Evolutionary conservation across 2,888 invertebrate genomes (phyloP), one percentile per base, ranked within the genome.

Genomic region (Leucophenga maculata): DNA sequence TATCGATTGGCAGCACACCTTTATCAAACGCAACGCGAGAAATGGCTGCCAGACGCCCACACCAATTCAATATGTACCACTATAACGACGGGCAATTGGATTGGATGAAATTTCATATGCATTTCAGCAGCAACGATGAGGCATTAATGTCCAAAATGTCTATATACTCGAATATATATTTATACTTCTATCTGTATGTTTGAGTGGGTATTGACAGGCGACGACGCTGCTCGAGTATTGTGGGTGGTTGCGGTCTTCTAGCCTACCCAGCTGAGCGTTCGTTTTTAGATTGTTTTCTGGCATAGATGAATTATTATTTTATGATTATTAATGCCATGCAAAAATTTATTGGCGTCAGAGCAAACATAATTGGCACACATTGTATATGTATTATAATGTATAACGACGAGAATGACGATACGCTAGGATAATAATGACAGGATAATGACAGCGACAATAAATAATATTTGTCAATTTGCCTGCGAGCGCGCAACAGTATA

Each of bases 1-100:
- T 85, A 85, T 85, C 85, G 80, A 82, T 79, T 80, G 83, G 78
- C 74, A 78, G 82, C 86, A 84, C 83, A 85, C 83, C 85, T 85
- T 82, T 82, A 77, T 83, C 82, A 72, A 71, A 75, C 73, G 60
- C 46, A 69, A 57, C 70, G 18, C n/a, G 13, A 57, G 22, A 22
- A 64, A 54, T 55, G 14, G 22, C 65, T 69, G 69, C 72, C 20
- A 55, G 20, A 55, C 66, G n/a, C 18, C 31, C 52, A 39, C 39
- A 6, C 39, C 39, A 52, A 32, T 31, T 48, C 16, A 50, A 18
- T 18, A n/a, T 50, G 50, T 16, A 13, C n/a, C 50, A 50, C 50
- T 50, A 50, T 16, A 50, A 26, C 9, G 31, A 32, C 32, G n/a
- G n/a, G 69, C 75, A 72, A 64, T 66, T 69, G 26, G 69, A 78